Conservation (phyloP, 1,140 invertebrate genomes). For the Euwallacea similis region DNA sequence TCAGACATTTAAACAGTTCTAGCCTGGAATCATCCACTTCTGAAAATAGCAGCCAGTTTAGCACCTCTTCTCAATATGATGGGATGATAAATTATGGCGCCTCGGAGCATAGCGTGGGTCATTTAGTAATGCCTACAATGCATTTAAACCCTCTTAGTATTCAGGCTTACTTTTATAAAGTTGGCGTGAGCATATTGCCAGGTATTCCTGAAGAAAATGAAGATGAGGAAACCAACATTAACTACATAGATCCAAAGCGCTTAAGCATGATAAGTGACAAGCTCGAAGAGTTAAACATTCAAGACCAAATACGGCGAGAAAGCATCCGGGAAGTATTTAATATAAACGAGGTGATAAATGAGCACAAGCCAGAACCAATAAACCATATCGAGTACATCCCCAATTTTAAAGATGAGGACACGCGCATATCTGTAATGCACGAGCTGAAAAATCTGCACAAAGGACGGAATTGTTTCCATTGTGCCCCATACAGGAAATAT, state of each 20-base stretch:
- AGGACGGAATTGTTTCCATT: conserved; percentile 18
- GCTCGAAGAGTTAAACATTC: conserved; percentile 41
- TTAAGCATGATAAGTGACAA: conserved; percentile 42
- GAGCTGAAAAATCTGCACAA: conserved; percentile 34
- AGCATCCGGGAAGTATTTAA: conserved; percentile 29
- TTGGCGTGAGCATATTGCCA: conserved; percentile 43
- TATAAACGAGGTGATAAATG: conserved; percentile 14
- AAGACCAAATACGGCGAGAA: conserved; percentile 24
- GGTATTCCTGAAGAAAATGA: conserved; percentile 46
- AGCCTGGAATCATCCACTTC: no score
- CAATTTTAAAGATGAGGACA: conserved; percentile 26
- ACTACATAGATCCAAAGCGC: conserved; percentile 41
- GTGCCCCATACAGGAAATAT: conserved; percentile 39
- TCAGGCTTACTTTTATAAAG: conserved; percentile 39
- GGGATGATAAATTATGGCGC: conserved; percentile 9
- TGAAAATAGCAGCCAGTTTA: no score
- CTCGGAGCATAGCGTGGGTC: conserved; percentile 9
- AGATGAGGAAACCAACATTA: conserved; percentile 32
- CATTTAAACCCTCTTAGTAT: conserved; percentile 32
- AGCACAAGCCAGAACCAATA: conserved; percentile 30
- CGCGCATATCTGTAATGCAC: conserved; percentile 21
- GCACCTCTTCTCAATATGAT: background rate
- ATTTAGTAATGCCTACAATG: background rate
- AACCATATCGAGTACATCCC: conserved; percentile 37
- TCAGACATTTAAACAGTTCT: no score